phyloP scores from a whole-genome alignment of 2,797 vertebrate genomes.

The Clarias fuscus region DNA sequence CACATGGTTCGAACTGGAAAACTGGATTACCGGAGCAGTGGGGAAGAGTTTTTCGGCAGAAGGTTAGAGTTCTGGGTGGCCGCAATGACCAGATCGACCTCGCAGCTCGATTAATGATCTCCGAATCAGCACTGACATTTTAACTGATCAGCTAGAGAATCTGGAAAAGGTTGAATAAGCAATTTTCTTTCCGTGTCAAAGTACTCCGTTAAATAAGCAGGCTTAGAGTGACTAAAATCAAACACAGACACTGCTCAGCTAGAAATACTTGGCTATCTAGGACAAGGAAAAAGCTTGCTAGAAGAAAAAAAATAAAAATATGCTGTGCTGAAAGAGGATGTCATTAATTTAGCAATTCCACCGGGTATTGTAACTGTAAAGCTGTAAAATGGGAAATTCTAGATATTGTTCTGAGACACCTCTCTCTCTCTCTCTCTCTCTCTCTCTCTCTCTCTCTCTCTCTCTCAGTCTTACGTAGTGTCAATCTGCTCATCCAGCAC shows the following conservation, averaged over 20 bases:
- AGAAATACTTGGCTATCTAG: conserved; percentile 50
- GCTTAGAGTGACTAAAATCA: conserved; percentile 57
- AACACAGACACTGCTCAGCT: conserved; percentile 38
- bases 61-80: conserved; percentile 59
- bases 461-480: conserved; percentile 44
- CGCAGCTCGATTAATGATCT: conserved; percentile 62
- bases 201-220: conserved; percentile 59
- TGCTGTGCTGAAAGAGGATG: conserved; percentile 22
- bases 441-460: conserved; percentile 18
- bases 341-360: conserved; percentile 40
- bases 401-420: conserved; percentile 27
- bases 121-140: conserved; percentile 61
- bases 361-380: conserved; percentile 31
- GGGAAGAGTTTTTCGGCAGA: conserved; percentile 28
- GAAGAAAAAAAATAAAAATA: conserved; percentile 17
- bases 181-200: conserved; percentile 56
- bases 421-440: neutral
- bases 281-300: neutral
- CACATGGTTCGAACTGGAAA: conserved; percentile 33
- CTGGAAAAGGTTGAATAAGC: conserved; percentile 68
- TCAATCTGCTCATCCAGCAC: conserved; percentile 63
- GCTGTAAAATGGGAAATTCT: conserved; percentile 27
- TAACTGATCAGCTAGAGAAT: conserved; percentile 66
- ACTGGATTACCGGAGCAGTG: neutral
- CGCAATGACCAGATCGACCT: conserved; percentile 53